Conservation (phyloP, 2,113 vertebrate species). For the Ictidomys tridecemlineatus region DNA sequence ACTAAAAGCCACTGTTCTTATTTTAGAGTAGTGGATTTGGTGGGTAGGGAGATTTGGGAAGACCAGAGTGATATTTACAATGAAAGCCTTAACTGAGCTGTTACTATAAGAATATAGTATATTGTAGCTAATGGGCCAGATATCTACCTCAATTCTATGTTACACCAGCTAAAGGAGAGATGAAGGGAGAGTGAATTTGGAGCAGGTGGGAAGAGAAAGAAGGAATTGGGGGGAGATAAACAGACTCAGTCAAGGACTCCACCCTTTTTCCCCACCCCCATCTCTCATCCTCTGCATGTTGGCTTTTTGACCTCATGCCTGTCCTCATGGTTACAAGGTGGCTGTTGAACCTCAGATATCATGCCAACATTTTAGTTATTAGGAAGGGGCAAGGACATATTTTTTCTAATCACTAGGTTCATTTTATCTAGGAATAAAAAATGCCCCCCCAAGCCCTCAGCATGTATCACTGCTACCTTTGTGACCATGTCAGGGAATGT, state of each 20-base stretch:
- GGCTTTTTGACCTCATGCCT: neutral
- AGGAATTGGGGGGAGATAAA: neutral
- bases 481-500: neutral
- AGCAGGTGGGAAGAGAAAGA: neutral
- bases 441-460: neutral
- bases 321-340: neutral
- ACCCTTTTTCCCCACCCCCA: neutral
- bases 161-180: neutral
- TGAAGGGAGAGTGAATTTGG: neutral
- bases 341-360: neutral
- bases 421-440: neutral
- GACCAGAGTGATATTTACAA: constrained; percentile 27
- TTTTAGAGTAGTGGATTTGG: constrained; percentile 41
- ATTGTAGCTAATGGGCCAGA: neutral
- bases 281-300: neutral
- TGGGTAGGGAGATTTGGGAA: neutral
- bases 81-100: constrained; percentile 12
- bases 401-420: neutral
- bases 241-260: neutral
- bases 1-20: constrained; percentile 33
- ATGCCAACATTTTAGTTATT: neutral
- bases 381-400: neutral
- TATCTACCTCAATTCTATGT: neutral
- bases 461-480: neutral
- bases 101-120: neutral